Evolutionary conservation across 2,888 invertebrate species (phyloP).

Genomic region (Colostygia pectinataria): DNA sequence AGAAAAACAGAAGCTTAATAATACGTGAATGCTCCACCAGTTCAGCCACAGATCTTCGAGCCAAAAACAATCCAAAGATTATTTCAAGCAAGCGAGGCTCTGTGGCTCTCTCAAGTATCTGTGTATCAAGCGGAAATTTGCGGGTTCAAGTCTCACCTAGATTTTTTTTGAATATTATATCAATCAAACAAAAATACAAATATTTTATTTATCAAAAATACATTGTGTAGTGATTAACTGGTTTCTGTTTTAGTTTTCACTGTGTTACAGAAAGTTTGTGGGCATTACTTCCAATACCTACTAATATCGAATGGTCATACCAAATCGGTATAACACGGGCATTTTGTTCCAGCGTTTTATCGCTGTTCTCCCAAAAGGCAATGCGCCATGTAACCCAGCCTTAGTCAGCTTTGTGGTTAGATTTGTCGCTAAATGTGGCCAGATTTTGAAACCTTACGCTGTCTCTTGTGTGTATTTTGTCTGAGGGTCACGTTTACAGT

Average conservation of each 20-base stretch:
- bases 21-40: no score
- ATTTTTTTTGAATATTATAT: no score
- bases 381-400: slow-evolving; percentile 12
- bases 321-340: slow-evolving; percentile 22
- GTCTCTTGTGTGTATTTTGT: not conserved
- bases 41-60: no score
- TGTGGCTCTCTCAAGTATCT: no score
- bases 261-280: not conserved
- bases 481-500: not conserved
- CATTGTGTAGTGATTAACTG: no score
- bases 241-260: not conserved
- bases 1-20: no score
- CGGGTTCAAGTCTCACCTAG: no score
- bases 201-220: no score
- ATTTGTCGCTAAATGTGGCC: slow-evolving; percentile 12
- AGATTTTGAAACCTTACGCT: not conserved
- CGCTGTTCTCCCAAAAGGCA: slow-evolving; percentile 14
- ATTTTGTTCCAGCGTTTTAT: slow-evolving; percentile 19
- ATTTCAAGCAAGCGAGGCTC: no score
- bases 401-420: slow-evolving; percentile 6
- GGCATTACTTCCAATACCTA: slow-evolving; percentile 8
- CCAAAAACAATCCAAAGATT: no score
- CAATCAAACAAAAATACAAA: no score
- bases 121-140: no score
- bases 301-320: slow-evolving; percentile 17